Base-by-base conservation (phyloP, 2,888 invertebrate species). In the Pseudococcus viburni region DNA sequence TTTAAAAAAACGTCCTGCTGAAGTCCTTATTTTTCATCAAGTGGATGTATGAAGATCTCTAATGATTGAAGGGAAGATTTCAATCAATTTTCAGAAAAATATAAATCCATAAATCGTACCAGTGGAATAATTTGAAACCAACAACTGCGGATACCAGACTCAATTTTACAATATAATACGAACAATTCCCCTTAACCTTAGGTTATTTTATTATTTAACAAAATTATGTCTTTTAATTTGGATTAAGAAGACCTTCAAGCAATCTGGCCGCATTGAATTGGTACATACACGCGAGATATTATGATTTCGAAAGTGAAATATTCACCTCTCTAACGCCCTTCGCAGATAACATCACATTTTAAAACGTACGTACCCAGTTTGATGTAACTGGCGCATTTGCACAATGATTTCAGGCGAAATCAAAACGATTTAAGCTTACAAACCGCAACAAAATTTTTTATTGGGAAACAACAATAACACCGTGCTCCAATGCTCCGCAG, bases 231-330 rank as follows among this genome's bases (percentile, higher is more conserved):
- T 64, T 22, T 64, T 64, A 64, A 64, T 64, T 64, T 22, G 64
- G 64, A 64, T 64, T 64, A 64, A 9, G 9, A 22, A 64, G 64
- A 64, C 64, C 64, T 64, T 64, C 64, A 64, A 64, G 64, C 64
- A 22, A 64, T 64, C 8, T 64, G 46, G 80, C 17, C 46, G 33
- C 46, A 83, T 46, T 83, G 17, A 46, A 83, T 42, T 46, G 46
- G 42, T 83, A 83, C 80, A 64, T 77, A 17, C 77, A 39, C 77
- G 39, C 39, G 12, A 77, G 39, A 77, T 77, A 73, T 26, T 73
- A 77, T 39, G 77, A 77, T 77, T 77, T 77, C 77, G 77, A 77
- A 77, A 77, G 77, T 77, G 39, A 77, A 77, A 77, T 77, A 77
- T 77, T 77, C 39, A 39, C 77, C 77, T 33, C 77, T 77, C 77